phyloP scores from a whole-genome alignment of 1,140 invertebrate genomes.

The Orius insidiosus region DNA sequence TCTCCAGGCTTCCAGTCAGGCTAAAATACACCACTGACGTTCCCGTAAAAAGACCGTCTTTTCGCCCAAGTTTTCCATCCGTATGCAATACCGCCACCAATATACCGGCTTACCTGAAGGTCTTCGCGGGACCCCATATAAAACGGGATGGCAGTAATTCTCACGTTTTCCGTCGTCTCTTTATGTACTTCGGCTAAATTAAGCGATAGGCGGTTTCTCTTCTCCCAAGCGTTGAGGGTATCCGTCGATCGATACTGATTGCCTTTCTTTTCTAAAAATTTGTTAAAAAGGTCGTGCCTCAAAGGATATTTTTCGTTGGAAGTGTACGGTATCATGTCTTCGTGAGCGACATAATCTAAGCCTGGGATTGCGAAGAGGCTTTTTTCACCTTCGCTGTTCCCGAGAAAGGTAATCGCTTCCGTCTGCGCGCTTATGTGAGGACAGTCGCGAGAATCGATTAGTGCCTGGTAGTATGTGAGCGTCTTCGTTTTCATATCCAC shows the following conservation, averaged over 20 bases:
- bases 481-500: constrained; percentile 78
- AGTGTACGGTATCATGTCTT: constrained; percentile 78
- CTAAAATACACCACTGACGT: constrained; percentile 94
- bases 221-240: constrained; percentile 59
- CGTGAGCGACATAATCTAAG: constrained; percentile 90
- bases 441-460: constrained; percentile 91
- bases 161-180: constrained; percentile 86
- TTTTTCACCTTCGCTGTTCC: constrained; percentile 83
- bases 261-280: constrained; percentile 51
- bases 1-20: constrained; percentile 85
- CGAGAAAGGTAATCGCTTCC: constrained; percentile 90
- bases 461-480: constrained; percentile 91
- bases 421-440: constrained; percentile 90
- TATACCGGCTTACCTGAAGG: constrained; percentile 56
- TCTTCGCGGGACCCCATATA: constrained; percentile 86
- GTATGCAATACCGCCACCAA: constrained; percentile 92
- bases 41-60: constrained; percentile 78
- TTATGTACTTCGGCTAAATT: constrained; percentile 93
- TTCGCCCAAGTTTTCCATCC: constrained; percentile 81
- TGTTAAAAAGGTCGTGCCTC: constrained; percentile 89
- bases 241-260: not conserved
- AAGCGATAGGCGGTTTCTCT: constrained; percentile 92
- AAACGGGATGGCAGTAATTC: constrained; percentile 93
- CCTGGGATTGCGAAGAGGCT: constrained; percentile 89
- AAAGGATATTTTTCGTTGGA: constrained; percentile 67